Evolutionary conservation across 2,888 invertebrate genomes (phyloP).

Genomic region (Tridacna crocea): DNA sequence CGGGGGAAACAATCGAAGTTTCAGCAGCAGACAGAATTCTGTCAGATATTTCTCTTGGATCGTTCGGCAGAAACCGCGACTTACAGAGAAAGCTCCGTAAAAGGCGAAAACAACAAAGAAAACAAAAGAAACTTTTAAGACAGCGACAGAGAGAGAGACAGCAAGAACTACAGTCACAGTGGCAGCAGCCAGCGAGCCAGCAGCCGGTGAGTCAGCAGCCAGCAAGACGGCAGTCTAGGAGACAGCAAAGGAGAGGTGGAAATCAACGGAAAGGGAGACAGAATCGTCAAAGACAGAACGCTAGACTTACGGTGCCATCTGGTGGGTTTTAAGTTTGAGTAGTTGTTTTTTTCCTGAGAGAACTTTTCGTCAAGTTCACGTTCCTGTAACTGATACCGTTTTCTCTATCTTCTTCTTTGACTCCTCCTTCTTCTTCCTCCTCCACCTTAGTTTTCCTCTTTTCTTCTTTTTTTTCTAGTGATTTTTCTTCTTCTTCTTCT

Average conservation of each 20-base stretch:
- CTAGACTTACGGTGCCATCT: not conserved
- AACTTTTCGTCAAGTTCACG: not conserved
- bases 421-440: not conserved
- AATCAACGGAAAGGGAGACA: not conserved
- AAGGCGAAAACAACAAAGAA: not conserved
- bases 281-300: not conserved
- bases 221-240: not conserved
- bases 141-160: not conserved
- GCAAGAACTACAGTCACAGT: not conserved
- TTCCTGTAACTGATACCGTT: not conserved
- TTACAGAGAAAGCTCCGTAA: not conserved
- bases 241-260: not conserved
- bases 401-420: not conserved
- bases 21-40: constrained; percentile 1
- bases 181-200: too few relatives aligned
- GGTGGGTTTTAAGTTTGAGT: too few relatives aligned
- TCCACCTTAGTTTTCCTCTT: not conserved
- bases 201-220: not conserved
- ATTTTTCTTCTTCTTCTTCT: too few relatives aligned
- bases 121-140: not conserved
- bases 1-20: not conserved
- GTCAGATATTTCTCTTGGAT: not conserved
- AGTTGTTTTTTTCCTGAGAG: not conserved
- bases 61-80: constrained; percentile 7
- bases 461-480: not conserved